These are phyloP conservation scores for Anthophora plumipes DNA, from an alignment of 2,888 invertebrate species.

Conservation along the genomic window DNA sequence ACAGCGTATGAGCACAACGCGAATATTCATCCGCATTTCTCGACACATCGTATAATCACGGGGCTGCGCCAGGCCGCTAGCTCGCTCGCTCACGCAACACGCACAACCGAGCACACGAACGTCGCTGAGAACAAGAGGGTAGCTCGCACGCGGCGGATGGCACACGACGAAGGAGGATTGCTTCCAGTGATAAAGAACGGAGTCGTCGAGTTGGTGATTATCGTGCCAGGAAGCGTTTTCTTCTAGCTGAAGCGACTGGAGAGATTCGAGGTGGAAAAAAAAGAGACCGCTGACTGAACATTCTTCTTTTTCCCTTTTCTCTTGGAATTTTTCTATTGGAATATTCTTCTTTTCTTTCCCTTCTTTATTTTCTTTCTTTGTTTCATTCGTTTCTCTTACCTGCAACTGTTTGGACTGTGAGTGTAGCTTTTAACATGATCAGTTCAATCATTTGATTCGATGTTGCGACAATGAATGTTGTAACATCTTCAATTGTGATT, in stretches of 20 bases:
- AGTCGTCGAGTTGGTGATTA: conserved; percentile 37
- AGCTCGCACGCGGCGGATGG: conserved; percentile 12
- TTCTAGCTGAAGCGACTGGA: not conserved
- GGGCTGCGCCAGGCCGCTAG: conserved; percentile 38
- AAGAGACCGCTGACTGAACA: not conserved
- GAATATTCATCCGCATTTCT: conserved; percentile 52
- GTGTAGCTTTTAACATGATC: not conserved
- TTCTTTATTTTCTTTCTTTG: not conserved
- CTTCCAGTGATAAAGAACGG: conserved; percentile 28
- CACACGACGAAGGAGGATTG: conserved; percentile 52
- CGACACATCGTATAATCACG: conserved; percentile 49
- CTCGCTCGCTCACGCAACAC: conserved; percentile 52
- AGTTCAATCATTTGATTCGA: too few species aligned
- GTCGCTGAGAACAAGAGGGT: conserved; percentile 28
- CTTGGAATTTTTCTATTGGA: not conserved
- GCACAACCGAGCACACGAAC: conserved; percentile 35
- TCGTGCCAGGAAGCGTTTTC: conserved; percentile 23
- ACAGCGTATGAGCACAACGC: conserved; percentile 44
- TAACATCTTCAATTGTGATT: too few species aligned
- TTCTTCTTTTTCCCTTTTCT: not conserved
- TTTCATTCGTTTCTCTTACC: not conserved
- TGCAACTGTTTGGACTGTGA: not conserved
- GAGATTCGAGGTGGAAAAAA: not conserved
- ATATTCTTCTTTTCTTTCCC: too few species aligned
- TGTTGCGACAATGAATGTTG: too few species aligned